These are phyloP conservation scores for Siphamia tubifer DNA, from an alignment of 2,113 vertebrate genomes.

Conservation along the genomic window DNA sequence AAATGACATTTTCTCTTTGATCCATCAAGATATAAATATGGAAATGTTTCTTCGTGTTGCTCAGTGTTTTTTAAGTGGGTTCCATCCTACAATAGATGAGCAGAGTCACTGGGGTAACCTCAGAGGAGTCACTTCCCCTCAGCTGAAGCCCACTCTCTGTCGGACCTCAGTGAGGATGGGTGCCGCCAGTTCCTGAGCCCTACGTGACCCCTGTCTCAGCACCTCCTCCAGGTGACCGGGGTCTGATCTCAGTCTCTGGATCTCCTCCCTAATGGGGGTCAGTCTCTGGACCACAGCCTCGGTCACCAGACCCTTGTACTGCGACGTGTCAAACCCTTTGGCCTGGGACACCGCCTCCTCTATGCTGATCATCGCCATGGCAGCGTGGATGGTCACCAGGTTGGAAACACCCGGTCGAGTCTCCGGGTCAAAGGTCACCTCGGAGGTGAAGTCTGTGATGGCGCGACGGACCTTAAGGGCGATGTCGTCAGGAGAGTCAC, in stretches of 20 bases:
- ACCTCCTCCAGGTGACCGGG: conserved; percentile 80
- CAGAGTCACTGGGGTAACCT: background rate
- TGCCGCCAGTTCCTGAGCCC: conserved; percentile 84
- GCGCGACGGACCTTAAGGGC: conserved; percentile 89
- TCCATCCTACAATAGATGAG: background rate
- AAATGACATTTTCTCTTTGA: too few species aligned
- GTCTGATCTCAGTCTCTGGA: conserved; percentile 84
- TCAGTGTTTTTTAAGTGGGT: background rate
- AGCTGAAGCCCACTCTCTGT: conserved; percentile 86
- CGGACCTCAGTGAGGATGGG: conserved; percentile 85
- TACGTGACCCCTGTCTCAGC: conserved; percentile 79
- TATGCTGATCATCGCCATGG: conserved; percentile 72
- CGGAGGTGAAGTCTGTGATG: conserved; percentile 93
- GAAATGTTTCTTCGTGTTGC: too few species aligned
- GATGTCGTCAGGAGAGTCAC: conserved; percentile 89
- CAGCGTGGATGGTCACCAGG: conserved; percentile 88
- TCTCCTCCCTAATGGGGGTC: conserved; percentile 85
- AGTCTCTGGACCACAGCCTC: conserved; percentile 89
- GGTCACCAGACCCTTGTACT: conserved; percentile 88
- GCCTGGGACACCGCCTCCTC: conserved; percentile 82
- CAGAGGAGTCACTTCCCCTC: too few species aligned
- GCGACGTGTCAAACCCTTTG: conserved; percentile 84
- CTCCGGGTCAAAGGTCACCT: conserved; percentile 89
- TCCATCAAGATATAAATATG: too few species aligned
- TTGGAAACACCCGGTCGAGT: conserved; percentile 89